Percentiles rank a stretch among this genome's conserved stretches.
Conservation (phyloP, 2,113 vertebrate genomes). For the Oophaga pumilio region DNA sequence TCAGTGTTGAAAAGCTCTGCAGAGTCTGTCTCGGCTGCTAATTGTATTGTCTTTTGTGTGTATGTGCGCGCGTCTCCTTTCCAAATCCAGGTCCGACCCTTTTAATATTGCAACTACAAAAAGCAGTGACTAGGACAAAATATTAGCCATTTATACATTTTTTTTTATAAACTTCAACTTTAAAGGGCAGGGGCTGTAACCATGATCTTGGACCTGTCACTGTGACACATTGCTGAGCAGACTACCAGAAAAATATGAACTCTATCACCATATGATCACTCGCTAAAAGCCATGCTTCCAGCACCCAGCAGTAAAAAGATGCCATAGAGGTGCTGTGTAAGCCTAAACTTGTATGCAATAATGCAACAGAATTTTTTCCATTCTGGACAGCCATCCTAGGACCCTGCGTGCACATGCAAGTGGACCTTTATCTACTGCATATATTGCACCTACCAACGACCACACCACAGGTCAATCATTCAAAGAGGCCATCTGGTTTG, state of each 20-base stretch:
- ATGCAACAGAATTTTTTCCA: not conserved
- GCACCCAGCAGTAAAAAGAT: not conserved
- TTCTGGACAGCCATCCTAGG: not conserved
- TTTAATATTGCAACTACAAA: not conserved
- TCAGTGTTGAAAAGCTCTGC: not conserved
- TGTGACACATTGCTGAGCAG: slow-evolving; percentile 10
- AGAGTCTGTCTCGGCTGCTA: slow-evolving; percentile 20
- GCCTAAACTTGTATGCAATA: slow-evolving; percentile 37
- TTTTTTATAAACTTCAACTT: not conserved
- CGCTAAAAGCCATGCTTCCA: slow-evolving; percentile 29
- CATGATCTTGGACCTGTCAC: slow-evolving; percentile 19
- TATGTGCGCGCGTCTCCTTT: not conserved
- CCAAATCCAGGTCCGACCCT: not conserved
- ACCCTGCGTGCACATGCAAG: not conserved
- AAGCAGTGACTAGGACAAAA: not conserved
- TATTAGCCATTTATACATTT: not conserved
- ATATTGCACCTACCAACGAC: not conserved
- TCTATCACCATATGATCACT: not conserved
- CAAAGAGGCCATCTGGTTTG: too few species aligned
- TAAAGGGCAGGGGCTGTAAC: not conserved
- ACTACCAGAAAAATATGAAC: not conserved
- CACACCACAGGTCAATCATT: not conserved
- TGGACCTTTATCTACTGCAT: too few species aligned
- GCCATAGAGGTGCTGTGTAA: slow-evolving; percentile 14
- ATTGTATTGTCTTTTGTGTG: not conserved